A percentile compares a stretch with the other conserved stretches of the same genome.
Evolutionary conservation across 2,888 invertebrate genomes (phyloP).

Genomic region (Pseudococcus viburni): DNA sequence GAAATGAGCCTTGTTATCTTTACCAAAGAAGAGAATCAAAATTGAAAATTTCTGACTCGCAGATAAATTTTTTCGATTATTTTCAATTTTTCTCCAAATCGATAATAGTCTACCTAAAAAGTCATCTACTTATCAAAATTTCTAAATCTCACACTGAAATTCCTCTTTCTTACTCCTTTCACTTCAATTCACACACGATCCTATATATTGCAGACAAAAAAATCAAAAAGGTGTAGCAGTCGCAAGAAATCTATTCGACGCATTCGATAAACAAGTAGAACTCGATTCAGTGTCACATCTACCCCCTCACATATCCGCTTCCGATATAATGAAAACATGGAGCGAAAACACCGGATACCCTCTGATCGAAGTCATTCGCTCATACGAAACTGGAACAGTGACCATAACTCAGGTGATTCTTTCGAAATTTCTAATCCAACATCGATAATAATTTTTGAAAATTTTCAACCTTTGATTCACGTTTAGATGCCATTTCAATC

Average conservation of each 20-base stretch:
- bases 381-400: not conserved
- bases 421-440: not conserved
- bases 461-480: not conserved
- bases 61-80: no score
- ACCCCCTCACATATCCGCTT: conserved; percentile 40
- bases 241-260: conserved; percentile 67
- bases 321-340: conserved; percentile 83
- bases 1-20: no score
- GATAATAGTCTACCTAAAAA: no score
- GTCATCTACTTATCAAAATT: no score
- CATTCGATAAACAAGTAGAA: conserved; percentile 71
- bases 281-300: conserved; percentile 57
- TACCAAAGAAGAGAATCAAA: no score
- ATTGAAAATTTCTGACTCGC: no score
- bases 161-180: no score
- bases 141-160: no score
- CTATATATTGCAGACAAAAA: not conserved
- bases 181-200: no score
- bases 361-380: conserved; percentile 75
- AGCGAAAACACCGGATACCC: conserved; percentile 82
- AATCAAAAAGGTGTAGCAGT: conserved; percentile 67
- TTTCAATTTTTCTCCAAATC: no score
- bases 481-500: not conserved
- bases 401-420: not conserved
- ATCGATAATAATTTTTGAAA: not conserved